These are phyloP conservation scores for Lordiphosa mommai DNA, from an alignment of 1,140 invertebrate species.

Conservation along the genomic window DNA sequence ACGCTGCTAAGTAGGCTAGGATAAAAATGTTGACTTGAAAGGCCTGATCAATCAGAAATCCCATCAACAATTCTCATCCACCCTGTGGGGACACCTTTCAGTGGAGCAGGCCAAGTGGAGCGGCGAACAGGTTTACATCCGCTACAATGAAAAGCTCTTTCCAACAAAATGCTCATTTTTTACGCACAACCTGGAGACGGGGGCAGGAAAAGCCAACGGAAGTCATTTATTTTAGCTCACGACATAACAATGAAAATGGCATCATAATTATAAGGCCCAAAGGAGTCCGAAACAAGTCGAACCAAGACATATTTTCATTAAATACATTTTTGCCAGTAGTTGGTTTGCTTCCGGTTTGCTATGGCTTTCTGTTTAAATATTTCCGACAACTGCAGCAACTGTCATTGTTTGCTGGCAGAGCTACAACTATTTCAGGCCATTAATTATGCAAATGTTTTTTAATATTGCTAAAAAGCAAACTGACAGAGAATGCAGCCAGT, in stretches of 20 bases:
- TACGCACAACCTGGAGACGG: constrained; percentile 21
- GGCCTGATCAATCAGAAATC: neutral
- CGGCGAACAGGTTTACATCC: constrained; percentile 7
- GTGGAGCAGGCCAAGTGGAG: no score
- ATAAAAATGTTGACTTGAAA: neutral
- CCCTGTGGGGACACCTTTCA: neutral
- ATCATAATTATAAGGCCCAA: constrained; percentile 45
- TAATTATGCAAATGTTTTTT: constrained; percentile 69
- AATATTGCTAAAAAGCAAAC: constrained; percentile 46
- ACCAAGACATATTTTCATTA: constrained; percentile 14
- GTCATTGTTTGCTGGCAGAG: constrained; percentile 51
- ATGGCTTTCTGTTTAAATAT: constrained; percentile 47
- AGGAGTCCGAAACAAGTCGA: constrained; percentile 3
- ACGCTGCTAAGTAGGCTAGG: constrained; percentile 2
- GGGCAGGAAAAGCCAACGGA: constrained; percentile 31
- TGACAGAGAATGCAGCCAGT: constrained; percentile 23
- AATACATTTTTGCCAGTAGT: constrained; percentile 12
- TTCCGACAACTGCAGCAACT: constrained; percentile 56
- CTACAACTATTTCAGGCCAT: constrained; percentile 57
- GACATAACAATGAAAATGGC: constrained; percentile 53
- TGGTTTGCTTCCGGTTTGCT: constrained; percentile 24
- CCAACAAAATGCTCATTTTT: constrained; percentile 14
- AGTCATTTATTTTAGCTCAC: constrained; percentile 58
- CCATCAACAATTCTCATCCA: neutral
- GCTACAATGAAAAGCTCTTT: constrained; percentile 18